These are phyloP conservation scores for Tenrec ecaudatus DNA, from an alignment of 2,113 vertebrate genomes.

Conservation along the genomic window DNA sequence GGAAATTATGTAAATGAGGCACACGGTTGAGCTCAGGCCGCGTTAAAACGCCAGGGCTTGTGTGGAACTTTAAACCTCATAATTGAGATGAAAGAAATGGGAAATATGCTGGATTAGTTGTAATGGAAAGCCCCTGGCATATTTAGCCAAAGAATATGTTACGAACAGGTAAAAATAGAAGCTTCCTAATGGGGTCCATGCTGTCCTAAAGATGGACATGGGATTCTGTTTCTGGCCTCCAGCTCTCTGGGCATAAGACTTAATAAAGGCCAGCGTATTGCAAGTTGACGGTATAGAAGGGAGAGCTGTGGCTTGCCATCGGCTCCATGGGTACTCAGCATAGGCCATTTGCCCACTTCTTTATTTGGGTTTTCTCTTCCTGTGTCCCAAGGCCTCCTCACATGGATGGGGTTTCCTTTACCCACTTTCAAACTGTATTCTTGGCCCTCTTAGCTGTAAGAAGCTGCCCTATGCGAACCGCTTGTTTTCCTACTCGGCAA, in stretches of 20 bases:
- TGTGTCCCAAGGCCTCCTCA: neutral
- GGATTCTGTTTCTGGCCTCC: neutral
- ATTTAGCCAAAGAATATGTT: constrained; percentile 74
- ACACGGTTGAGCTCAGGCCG: constrained; percentile 47
- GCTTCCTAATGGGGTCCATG: constrained; percentile 9
- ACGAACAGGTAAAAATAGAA: constrained; percentile 69
- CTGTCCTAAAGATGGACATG: neutral
- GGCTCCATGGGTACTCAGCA: neutral
- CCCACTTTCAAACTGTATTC: neutral
- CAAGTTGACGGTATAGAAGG: neutral
- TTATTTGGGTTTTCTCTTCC: neutral
- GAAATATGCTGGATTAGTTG: neutral
- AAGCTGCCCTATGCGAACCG: constrained; percentile 28
- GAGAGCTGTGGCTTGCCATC: neutral
- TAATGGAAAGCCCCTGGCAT: constrained; percentile 45
- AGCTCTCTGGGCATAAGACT: neutral
- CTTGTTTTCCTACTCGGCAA: constrained; percentile 26
- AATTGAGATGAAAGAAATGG: constrained; percentile 44
- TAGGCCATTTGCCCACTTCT: neutral
- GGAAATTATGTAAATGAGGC: constrained; percentile 48
- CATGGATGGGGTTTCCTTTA: neutral
- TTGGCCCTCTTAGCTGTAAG: constrained; percentile 46
- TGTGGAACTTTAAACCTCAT: constrained; percentile 61
- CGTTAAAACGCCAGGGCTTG: constrained; percentile 32
- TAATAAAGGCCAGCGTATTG: neutral